Base-by-base conservation (phyloP, 2,797 vertebrate genomes). In the Mus spretus region DNA sequence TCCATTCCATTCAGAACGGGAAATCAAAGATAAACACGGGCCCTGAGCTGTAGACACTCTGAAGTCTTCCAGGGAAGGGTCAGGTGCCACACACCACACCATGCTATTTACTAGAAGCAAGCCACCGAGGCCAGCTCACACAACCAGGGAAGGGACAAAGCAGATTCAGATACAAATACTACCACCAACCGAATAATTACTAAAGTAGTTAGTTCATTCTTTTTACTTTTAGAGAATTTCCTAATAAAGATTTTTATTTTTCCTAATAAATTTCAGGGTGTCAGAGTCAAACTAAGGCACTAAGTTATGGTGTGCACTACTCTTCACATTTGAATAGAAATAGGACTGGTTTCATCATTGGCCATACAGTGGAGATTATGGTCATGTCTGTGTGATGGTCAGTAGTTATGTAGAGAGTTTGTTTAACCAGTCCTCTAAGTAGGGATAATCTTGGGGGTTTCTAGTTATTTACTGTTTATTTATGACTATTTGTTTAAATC, bases 331-430 rank as follows among this genome's bases (percentile, higher is more conserved):
- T 77, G 50, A 50, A 22, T 53, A 59, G n/a, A 70, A 72, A 8
- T 19, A 84, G 81, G 95, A 94, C 75, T 94, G 13, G 79, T 26
- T 83, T 14, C 53, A 79, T n/a, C 61, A 50, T 7, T 26, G 67
- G 55, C 81, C 70, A 50, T 50, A n/a, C 50, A 93, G 6, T 77
- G 63, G 14, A 94, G 61, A 55, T 79, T 70, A 70, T 31, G 53
- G 13, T 88, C 22, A 70, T 34, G 63, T 91, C 4, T 70, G 22
- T n/a, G 12, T 50, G 86, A 20, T 55, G 31, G 37, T 65, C 57
- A 61, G 40, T n/a, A 77, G 77, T 61, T 82, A 8, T 63, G 75
- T 61, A 89, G n/a, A 44, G 67, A 44, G 53, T 83, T 87, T 90
- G 67, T 90, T 61, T 17, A 87, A 40, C 24, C 63, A 81, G 70